Evolutionary conservation across 2,113 vertebrate species (phyloP).

Genomic region (Alligator mississippiensis): DNA sequence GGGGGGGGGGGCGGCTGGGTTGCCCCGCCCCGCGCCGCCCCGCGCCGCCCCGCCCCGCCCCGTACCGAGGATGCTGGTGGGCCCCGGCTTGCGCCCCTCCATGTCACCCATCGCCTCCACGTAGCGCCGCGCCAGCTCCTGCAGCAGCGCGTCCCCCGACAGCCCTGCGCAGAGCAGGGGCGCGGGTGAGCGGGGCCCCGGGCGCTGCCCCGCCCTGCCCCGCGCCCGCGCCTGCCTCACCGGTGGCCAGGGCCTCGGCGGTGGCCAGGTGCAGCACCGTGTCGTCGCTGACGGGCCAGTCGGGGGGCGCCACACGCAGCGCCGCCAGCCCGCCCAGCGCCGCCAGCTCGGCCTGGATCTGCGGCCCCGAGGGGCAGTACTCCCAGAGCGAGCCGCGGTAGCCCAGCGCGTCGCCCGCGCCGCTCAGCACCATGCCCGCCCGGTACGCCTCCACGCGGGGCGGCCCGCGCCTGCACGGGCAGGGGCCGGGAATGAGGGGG

Average conservation of each 20-base stretch:
- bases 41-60: too few species aligned
- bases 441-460: conserved; percentile 76
- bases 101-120: conserved; percentile 85
- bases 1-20: too few species aligned
- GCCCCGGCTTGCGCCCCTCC: conserved; percentile 83
- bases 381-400: conserved; percentile 85
- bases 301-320: conserved; percentile 77
- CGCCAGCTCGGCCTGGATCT: conserved; percentile 82
- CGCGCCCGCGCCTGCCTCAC: too few species aligned
- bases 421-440: conserved; percentile 86
- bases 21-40: too few species aligned
- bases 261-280: conserved; percentile 87
- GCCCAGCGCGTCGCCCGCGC: conserved; percentile 84
- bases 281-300: conserved; percentile 88
- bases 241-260: conserved; percentile 84
- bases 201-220: too few species aligned
- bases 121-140: conserved; percentile 81
- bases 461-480: conserved; percentile 35
- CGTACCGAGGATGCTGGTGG: conserved; percentile 81
- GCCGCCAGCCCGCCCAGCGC: conserved; percentile 83
- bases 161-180: conserved; percentile 65
- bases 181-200: neutral
- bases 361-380: conserved; percentile 82
- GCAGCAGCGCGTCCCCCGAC: conserved; percentile 77
- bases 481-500: fast-evolving